Conservation (phyloP, 2,797 vertebrate species). For the Phataginus tetradactyla region DNA sequence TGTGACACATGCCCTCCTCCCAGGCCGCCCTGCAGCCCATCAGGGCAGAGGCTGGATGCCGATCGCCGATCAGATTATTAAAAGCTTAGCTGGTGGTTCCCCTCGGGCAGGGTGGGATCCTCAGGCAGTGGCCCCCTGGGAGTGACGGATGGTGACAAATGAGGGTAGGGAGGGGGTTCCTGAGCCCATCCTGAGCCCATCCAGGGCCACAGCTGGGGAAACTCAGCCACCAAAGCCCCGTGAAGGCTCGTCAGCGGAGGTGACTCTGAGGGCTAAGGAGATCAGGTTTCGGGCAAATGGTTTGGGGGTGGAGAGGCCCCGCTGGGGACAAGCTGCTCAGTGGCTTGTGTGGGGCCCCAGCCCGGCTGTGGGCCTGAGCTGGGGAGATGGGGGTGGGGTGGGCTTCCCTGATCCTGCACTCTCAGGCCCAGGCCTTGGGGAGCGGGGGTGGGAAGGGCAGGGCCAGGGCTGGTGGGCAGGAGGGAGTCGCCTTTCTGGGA, state of each 20-base stretch:
- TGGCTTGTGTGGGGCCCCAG: slow-evolving; percentile 60
- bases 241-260: slow-evolving; percentile 63
- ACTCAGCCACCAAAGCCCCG: slow-evolving; percentile 78
- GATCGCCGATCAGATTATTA: slow-evolving; percentile 82
- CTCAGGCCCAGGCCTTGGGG: background rate
- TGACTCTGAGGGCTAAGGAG: slow-evolving; percentile 80
- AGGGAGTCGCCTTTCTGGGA: slow-evolving; percentile 23
- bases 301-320: slow-evolving; percentile 23
- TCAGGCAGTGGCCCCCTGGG: slow-evolving; percentile 65
- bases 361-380: background rate
- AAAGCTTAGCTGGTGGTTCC: slow-evolving; percentile 77
- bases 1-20: slow-evolving; percentile 10
- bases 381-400: background rate
- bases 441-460: background rate
- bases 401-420: slow-evolving; percentile 39
- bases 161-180: slow-evolving; percentile 74
- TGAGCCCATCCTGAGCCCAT: slow-evolving; percentile 77
- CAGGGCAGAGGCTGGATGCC: slow-evolving; percentile 69
- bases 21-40: slow-evolving; percentile 54
- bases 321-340: background rate
- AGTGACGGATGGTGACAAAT: slow-evolving; percentile 83
- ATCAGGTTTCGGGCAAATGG: slow-evolving; percentile 84
- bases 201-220: slow-evolving; percentile 61
- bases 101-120: slow-evolving; percentile 32
- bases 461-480: background rate